phyloP scores from a whole-genome alignment of 2,888 invertebrate species.

The Philhelius pedissequus region DNA sequence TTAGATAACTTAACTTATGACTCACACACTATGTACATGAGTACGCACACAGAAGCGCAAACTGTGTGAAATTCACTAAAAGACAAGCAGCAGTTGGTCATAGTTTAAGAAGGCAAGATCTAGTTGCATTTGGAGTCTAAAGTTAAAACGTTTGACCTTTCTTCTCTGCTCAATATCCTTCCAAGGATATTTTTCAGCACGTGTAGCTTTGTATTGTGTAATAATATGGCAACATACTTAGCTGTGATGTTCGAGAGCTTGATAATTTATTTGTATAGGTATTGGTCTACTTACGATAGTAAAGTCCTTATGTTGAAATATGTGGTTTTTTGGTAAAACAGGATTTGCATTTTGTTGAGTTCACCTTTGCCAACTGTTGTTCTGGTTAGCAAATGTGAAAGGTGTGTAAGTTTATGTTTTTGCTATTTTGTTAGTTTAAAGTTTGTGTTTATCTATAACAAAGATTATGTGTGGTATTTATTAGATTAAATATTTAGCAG shows the following conservation, averaged over 20 bases:
- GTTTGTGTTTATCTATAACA: background rate
- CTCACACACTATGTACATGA: background rate
- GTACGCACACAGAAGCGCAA: background rate
- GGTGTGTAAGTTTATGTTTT: background rate
- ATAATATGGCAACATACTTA: background rate
- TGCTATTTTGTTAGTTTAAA: background rate
- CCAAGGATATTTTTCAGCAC: conserved; percentile 1
- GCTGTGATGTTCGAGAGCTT: background rate
- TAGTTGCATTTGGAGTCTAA: conserved; percentile 2
- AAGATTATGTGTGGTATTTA: background rate
- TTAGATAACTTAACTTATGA: background rate
- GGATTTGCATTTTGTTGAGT: conserved; percentile 11
- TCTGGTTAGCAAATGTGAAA: background rate
- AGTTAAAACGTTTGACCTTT: conserved; percentile 49
- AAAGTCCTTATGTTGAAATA: background rate
- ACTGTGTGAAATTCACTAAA: conserved; percentile 13
- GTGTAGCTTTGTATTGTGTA: background rate
- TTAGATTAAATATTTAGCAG: background rate
- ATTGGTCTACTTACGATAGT: background rate
- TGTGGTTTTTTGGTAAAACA: conserved; percentile 10
- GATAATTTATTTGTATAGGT: background rate
- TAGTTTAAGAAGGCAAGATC: conserved; percentile 14
- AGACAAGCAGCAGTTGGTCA: conserved; percentile 1
- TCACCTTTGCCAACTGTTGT: background rate
- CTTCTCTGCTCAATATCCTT: background rate